Evolutionary conservation across 2,888 invertebrate genomes (phyloP).

Genomic region (Drosophila cognata): DNA sequence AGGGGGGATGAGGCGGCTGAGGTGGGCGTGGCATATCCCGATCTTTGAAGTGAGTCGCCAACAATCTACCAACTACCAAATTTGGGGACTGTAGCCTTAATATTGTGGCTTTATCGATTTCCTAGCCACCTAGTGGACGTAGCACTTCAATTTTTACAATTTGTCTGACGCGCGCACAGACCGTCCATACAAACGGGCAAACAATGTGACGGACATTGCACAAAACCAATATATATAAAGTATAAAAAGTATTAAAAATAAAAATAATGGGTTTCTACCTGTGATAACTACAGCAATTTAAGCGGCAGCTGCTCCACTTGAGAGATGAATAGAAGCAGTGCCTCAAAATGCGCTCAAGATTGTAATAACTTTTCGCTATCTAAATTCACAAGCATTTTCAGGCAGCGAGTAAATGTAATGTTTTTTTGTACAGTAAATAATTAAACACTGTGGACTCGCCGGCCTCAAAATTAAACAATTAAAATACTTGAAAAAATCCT

Average conservation of each 20-base stretch:
- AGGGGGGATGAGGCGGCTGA: no score
- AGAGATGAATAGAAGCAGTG: conserved; percentile 21
- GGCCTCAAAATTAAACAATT: conserved; percentile 5
- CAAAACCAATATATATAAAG: no score
- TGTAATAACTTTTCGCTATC: conserved; percentile 66
- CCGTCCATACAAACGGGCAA: no score
- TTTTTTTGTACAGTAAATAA: conserved; percentile 50
- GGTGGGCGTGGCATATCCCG: background rate
- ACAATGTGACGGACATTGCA: no score
- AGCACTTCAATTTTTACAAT: no score
- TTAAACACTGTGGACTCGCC: conserved; percentile 54
- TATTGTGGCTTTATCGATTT: background rate
- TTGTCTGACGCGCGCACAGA: no score
- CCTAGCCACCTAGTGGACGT: no score
- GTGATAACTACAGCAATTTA: conserved; percentile 43
- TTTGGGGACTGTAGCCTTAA: background rate
- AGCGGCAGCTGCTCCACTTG: conserved; percentile 49
- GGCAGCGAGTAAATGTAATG: conserved; percentile 68
- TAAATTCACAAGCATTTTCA: conserved; percentile 55
- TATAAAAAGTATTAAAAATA: conserved; percentile 8
- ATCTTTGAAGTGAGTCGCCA: background rate
- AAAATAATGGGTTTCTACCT: conserved; percentile 6
- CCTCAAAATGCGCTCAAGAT: conserved; percentile 72
- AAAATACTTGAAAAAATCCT: conserved; percentile 20
- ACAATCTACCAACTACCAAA: background rate